Conservation (phyloP, 2,888 invertebrate genomes). For the Epinotia brunnichana region DNA sequence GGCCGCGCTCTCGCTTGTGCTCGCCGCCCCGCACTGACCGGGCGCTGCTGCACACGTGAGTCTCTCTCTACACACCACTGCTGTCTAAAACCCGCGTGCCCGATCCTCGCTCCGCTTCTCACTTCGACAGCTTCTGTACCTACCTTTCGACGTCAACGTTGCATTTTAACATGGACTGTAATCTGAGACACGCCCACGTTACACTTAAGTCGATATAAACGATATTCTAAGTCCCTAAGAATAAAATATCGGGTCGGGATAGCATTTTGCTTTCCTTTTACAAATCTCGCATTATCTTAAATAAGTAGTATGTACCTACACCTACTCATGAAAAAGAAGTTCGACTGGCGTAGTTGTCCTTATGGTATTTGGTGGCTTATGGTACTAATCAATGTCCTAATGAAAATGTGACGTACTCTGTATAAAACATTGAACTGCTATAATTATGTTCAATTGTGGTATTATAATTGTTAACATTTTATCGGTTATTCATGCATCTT, state of each 20-base stretch:
- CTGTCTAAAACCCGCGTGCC: conserved; percentile 42
- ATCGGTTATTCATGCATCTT: conserved; percentile 22
- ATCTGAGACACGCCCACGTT: neutral
- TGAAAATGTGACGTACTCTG: conserved; percentile 19
- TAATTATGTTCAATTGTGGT: conserved; percentile 3
- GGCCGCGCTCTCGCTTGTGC: conserved; percentile 72
- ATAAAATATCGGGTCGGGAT: neutral
- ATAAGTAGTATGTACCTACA: neutral
- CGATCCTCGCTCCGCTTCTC: conserved; percentile 46
- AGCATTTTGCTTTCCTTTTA: neutral
- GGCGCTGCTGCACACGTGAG: conserved; percentile 78
- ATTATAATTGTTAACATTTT: neutral
- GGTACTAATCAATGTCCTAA: neutral
- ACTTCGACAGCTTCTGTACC: conserved; percentile 31
- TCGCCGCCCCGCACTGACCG: conserved; percentile 79
- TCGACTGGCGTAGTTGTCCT: neutral
- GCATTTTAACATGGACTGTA: conserved; percentile 19
- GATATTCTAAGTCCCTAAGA: neutral
- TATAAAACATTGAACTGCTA: conserved; percentile 9
- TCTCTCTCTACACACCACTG: conserved; percentile 59
- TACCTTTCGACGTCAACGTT: conserved; percentile 4
- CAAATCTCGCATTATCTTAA: neutral
- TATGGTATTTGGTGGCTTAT: neutral
- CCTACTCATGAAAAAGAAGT: neutral
- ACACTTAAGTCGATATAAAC: neutral